Conservation (phyloP, 2,797 vertebrate genomes). For the Pseudopleuronectes americanus region DNA sequence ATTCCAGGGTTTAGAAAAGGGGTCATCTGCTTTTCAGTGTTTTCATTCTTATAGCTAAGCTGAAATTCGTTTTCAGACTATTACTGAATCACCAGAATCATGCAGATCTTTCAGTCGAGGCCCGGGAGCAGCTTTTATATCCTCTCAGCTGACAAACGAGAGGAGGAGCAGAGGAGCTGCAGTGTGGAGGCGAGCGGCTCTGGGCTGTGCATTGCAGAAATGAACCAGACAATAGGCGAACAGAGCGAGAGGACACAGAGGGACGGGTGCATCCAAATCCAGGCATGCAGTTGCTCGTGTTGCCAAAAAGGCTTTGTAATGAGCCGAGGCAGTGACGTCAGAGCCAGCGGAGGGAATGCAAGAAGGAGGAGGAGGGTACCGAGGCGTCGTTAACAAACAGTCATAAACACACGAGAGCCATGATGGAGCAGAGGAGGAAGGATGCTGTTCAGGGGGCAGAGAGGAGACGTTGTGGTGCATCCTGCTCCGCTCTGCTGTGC, state of each 20-base stretch:
- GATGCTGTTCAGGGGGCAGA: background rate
- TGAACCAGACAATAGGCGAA: slow-evolving; percentile 31
- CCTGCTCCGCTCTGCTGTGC: slow-evolving; percentile 7
- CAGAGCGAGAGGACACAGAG: too few relatives aligned
- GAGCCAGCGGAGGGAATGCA: background rate
- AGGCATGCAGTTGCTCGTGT: background rate
- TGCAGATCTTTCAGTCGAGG: background rate
- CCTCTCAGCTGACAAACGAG: slow-evolving; percentile 53
- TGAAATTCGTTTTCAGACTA: background rate
- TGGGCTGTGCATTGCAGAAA: slow-evolving; percentile 25
- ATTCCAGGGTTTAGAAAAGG: background rate
- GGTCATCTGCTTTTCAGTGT: background rate
- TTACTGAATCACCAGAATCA: background rate
- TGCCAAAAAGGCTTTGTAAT: slow-evolving; percentile 11
- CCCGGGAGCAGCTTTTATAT: slow-evolving; percentile 27
- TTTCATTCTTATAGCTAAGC: background rate
- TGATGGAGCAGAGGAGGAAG: background rate
- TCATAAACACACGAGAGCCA: too few relatives aligned
- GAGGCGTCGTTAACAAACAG: too few relatives aligned
- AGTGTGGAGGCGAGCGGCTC: slow-evolving; percentile 17
- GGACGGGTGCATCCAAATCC: slow-evolving; percentile 4
- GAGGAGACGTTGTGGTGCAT: slow-evolving; percentile 40
- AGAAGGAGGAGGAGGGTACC: background rate
- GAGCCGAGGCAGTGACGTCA: slow-evolving; percentile 17
- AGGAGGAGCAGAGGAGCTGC: slow-evolving; percentile 28